Evolutionary conservation across 2,797 vertebrate genomes (phyloP).

Genomic region (Valencia hispanica): DNA sequence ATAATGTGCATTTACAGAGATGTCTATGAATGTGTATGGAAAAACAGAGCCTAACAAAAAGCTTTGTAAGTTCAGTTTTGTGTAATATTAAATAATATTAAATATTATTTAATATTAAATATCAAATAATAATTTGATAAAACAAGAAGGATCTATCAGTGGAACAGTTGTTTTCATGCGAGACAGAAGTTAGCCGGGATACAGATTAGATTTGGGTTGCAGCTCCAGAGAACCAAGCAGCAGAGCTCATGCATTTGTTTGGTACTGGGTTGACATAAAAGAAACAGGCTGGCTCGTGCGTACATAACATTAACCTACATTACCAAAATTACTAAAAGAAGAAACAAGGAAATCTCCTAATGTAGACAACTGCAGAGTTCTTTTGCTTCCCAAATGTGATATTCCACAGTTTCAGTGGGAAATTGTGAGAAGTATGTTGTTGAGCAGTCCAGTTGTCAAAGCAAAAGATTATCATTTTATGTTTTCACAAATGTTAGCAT

Average conservation of each 20-base stretch:
- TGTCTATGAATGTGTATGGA: neutral
- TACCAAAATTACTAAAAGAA: conserved; percentile 15
- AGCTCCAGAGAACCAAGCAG: conserved; percentile 32
- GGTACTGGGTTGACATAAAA: conserved; percentile 69
- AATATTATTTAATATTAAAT: too few relatives aligned
- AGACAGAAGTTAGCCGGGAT: conserved; percentile 52
- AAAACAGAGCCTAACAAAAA: neutral
- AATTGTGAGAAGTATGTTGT: neutral
- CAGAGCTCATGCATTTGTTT: conserved; percentile 36
- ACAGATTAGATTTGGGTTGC: conserved; percentile 38
- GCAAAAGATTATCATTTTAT: neutral
- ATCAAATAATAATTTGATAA: too few relatives aligned
- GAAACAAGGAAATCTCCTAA: conserved; percentile 8
- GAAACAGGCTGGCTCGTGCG: conserved; percentile 17
- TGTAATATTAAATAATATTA: too few relatives aligned
- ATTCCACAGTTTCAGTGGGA: conserved; percentile 2
- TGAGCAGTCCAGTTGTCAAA: neutral
- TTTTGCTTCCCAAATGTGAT: neutral
- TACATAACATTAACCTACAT: conserved; percentile 17
- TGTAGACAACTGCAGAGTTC: conserved; percentile 7
- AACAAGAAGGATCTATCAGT: conserved; percentile 27
- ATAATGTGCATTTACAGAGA: neutral
- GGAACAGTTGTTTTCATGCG: conserved; percentile 41
- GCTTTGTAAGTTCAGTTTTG: conserved; percentile 22
- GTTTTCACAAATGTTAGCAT: neutral